Base-by-base conservation (phyloP, 1,140 invertebrate genomes). In the Phocides pigmalion region DNA sequence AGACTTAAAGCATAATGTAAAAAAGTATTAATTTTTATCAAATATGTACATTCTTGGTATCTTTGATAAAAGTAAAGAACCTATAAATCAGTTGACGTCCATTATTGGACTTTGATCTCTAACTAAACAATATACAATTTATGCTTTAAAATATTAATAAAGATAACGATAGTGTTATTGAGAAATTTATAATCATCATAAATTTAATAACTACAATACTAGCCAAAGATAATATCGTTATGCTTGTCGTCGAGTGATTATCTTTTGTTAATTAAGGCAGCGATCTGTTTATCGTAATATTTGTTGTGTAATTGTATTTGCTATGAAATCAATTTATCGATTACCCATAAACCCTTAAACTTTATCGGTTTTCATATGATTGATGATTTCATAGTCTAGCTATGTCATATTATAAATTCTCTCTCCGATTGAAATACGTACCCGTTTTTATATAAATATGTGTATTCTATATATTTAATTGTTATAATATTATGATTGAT, bases 311-410 rank as follows among this genome's bases (percentile, higher is more conserved):
- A 46, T n/a, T n/a, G 42, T 46, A 2, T 22, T 22, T 14, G 9
- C 9, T 49, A 12, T 25, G 22, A 28, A 49, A 49, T 49, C 8
- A 44, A 44, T 20, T 49, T 28, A 49, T 49, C 46, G 12, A 25
- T 25, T 3, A 5, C 5, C 4, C 6, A n/a, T 28, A 28, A 28
- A 1, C 2, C 35, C 2, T 28, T 28, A 28, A 8, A 8, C 25
- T 28, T 28, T 28, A 28, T 28, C 25, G 20, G 5, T 28, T 28
- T 39, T 39, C 12, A 14, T 3, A 9, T 39, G 9, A 39, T 39
- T 39, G n/a, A 39, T 39, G 4, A 12, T 3, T 39, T 39, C n/a
- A 35, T 35, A 11, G 2, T 35, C 8, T 9, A 4, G 32, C 9
- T 35, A 35, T n/a, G 2, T 35, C n/a, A 35, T 2, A 9, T 35